These are phyloP conservation scores for Trichechus manatus DNA, from an alignment of 2,113 vertebrate species.

Conservation along the genomic window DNA sequence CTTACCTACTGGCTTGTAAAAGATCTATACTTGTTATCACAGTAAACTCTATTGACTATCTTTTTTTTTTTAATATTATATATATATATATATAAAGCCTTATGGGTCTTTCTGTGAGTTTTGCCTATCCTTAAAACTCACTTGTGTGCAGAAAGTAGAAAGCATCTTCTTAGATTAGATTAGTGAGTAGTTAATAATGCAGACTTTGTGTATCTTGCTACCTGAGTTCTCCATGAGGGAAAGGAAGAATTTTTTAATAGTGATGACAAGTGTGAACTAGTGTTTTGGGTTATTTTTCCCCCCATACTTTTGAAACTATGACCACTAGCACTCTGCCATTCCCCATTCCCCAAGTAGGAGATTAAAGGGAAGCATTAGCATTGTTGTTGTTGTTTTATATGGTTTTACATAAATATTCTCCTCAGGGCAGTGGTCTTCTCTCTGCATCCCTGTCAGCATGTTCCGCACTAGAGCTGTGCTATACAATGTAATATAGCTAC, in stretches of 20 bases:
- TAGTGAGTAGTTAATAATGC: neutral
- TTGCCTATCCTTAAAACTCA: constrained; percentile 31
- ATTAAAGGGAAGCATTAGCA: neutral
- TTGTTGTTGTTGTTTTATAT: neutral
- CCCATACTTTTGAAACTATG: neutral
- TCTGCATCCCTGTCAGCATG: neutral
- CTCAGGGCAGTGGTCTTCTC: neutral
- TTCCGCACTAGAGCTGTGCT: neutral
- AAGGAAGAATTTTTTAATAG: constrained; percentile 4
- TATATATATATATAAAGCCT: neutral
- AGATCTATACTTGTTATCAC: neutral
- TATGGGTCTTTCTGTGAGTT: constrained; percentile 28
- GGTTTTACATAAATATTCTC: neutral
- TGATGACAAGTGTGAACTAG: neutral
- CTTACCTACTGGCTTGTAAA: constrained; percentile 45
- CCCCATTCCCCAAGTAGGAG: neutral
- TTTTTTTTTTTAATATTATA: neutral
- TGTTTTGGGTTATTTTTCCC: neutral
- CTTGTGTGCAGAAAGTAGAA: neutral
- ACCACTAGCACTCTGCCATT: neutral
- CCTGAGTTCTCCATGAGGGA: neutral
- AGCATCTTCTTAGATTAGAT: neutral
- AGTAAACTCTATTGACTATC: neutral
- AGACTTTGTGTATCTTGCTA: constrained; percentile 11
- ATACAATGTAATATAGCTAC: neutral